Conservation (phyloP, 2,113 vertebrate genomes). For the Syrrhaptes paradoxus region DNA sequence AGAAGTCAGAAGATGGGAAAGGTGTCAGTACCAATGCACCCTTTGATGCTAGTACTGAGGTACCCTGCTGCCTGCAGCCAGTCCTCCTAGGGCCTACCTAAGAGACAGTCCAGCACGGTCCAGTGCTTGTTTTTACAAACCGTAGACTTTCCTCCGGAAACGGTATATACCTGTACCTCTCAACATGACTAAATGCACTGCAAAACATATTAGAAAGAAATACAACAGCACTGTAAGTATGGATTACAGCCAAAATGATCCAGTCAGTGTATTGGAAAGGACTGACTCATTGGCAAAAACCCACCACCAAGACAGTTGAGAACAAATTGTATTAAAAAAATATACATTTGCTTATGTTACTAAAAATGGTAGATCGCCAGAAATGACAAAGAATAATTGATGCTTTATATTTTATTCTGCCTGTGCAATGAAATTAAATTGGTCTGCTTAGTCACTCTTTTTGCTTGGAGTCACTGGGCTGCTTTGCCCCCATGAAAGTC, state of each 20-base stretch:
- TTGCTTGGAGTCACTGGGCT: conserved; percentile 13
- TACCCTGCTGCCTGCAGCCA: neutral
- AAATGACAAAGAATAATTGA: conserved; percentile 51
- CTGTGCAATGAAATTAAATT: conserved; percentile 49
- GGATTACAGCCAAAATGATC: conserved; percentile 15
- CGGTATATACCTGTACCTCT: fast-evolving
- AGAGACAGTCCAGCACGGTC: neutral
- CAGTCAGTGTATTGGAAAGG: neutral
- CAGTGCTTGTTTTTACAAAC: neutral
- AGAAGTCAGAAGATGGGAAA: neutral
- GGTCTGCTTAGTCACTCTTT: conserved; percentile 50
- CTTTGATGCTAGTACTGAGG: neutral
- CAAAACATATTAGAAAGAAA: neutral
- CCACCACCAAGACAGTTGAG: neutral
- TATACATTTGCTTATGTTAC: conserved; percentile 44
- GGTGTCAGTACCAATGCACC: neutral
- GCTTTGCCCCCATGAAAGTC: conserved; percentile 23
- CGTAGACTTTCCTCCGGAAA: neutral
- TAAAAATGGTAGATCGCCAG: conserved; percentile 43
- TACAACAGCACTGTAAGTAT: neutral
- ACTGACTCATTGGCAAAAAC: conserved; percentile 30
- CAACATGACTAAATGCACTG: neutral
- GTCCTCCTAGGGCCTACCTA: neutral
- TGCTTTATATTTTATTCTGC: conserved; percentile 40
- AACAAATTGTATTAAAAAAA: conserved; percentile 45